These are phyloP conservation scores for Crotalus helleri DNA, from an alignment of 2,113 vertebrate species.

Conservation along the genomic window DNA sequence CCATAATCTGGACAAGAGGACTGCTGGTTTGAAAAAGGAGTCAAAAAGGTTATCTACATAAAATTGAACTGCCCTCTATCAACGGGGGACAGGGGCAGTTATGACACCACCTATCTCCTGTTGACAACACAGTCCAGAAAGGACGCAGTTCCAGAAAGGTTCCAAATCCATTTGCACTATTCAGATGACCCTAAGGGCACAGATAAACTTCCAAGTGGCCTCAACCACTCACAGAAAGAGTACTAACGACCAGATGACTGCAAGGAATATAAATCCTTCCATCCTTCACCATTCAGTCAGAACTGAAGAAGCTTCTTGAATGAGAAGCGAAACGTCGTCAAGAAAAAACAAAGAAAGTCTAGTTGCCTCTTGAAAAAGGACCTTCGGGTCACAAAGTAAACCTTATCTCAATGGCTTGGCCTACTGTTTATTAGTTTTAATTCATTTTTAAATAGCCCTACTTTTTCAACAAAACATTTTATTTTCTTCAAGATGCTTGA, in stretches of 20 bases:
- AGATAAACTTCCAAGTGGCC: neutral
- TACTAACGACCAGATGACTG: neutral
- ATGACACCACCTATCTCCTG: neutral
- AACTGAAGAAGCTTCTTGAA: neutral
- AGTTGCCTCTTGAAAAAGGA: neutral
- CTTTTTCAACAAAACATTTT: neutral
- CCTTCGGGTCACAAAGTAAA: conserved; percentile 5
- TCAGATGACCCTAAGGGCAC: neutral
- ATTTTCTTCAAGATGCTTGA: neutral
- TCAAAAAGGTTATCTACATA: neutral
- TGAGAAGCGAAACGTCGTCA: neutral
- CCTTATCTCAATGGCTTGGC: neutral
- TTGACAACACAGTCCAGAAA: neutral
- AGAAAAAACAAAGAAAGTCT: neutral
- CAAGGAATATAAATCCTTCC: neutral
- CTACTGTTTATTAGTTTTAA: neutral
- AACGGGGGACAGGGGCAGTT: neutral
- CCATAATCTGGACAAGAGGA: neutral
- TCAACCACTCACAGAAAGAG: neutral
- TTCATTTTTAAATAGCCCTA: neutral
- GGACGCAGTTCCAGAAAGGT: neutral
- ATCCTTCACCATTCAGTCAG: neutral
- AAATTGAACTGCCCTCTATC: neutral
- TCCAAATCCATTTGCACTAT: neutral
- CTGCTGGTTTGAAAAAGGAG: neutral